Percentiles rank a stretch among this genome's conserved stretches.
phyloP scores from a whole-genome alignment of 2,113 vertebrate species.

The Tychaedon coryphoeus region DNA sequence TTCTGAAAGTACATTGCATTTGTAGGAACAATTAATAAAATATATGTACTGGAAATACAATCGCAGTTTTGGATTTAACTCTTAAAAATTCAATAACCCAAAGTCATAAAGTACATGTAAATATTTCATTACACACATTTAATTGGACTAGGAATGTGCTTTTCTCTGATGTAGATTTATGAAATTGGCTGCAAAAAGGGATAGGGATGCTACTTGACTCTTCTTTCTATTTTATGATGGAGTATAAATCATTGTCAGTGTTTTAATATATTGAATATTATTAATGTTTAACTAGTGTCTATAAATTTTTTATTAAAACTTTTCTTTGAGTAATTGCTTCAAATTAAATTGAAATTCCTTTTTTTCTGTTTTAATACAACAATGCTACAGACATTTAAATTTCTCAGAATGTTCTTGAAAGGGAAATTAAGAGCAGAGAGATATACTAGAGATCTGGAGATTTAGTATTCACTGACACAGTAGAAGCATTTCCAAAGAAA shows the following conservation, averaged over 20 bases:
- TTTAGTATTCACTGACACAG: neutral
- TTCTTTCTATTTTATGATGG: neutral
- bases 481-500: neutral
- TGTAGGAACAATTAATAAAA: constrained; percentile 6
- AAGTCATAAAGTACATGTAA: neutral
- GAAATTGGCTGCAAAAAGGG: neutral
- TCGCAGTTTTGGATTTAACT: neutral
- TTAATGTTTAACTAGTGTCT: constrained; percentile 15
- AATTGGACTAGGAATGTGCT: neutral
- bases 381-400: neutral
- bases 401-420: constrained; percentile 14
- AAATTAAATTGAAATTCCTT: neutral
- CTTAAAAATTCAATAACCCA: neutral
- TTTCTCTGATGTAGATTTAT: constrained; percentile 7
- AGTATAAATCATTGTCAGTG: neutral
- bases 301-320: constrained; percentile 32
- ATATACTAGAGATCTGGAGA: neutral
- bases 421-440: neutral
- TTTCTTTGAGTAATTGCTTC: constrained; percentile 39
- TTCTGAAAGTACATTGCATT: neutral
- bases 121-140: constrained; percentile 33
- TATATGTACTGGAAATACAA: neutral
- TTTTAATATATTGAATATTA: constrained; percentile 19
- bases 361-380: neutral
- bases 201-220: neutral